Percentiles rank a stretch among this genome's conserved stretches.
Conservation (phyloP, 2,888 invertebrate species). For the Nipponacmea schrenckii region DNA sequence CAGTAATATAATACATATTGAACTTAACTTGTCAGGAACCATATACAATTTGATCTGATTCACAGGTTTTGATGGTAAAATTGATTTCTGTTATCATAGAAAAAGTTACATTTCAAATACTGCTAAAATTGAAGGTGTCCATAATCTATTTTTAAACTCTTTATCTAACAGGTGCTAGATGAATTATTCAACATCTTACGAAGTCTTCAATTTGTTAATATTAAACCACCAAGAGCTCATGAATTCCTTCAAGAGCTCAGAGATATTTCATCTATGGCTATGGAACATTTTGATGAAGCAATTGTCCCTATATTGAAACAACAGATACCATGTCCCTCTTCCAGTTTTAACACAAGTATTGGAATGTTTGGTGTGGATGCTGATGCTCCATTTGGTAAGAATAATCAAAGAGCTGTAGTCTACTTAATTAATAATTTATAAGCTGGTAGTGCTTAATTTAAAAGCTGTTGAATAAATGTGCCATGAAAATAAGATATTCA, state of each 20-base stretch:
- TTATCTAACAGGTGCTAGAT: conserved; percentile 81
- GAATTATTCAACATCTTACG: conserved; percentile 82
- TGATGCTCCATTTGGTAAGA: conserved; percentile 12
- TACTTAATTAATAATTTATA: too few relatives aligned
- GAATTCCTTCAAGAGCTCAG: conserved; percentile 88
- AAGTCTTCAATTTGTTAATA: conserved; percentile 76
- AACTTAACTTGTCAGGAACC: too few relatives aligned
- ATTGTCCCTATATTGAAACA: conserved; percentile 77
- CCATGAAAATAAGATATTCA: too few relatives aligned
- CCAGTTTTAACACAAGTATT: conserved; percentile 27
- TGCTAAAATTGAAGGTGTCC: too few relatives aligned
- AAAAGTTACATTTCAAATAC: too few relatives aligned
- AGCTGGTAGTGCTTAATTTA: too few relatives aligned
- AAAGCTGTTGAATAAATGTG: too few relatives aligned
- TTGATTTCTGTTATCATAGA: too few relatives aligned
- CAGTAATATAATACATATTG: too few relatives aligned
- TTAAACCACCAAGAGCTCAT: conserved; percentile 78
- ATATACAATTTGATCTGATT: too few relatives aligned
- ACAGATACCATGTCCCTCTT: conserved; percentile 44
- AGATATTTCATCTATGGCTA: conserved; percentile 94
- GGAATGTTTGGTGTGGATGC: conserved; percentile 27
- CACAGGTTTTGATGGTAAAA: too few relatives aligned
- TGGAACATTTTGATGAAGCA: conserved; percentile 94
- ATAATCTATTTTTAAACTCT: neutral
- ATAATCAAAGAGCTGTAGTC: neutral